Evolutionary conservation across 2,797 vertebrate genomes (phyloP).

Genomic region (Florisuga fusca): DNA sequence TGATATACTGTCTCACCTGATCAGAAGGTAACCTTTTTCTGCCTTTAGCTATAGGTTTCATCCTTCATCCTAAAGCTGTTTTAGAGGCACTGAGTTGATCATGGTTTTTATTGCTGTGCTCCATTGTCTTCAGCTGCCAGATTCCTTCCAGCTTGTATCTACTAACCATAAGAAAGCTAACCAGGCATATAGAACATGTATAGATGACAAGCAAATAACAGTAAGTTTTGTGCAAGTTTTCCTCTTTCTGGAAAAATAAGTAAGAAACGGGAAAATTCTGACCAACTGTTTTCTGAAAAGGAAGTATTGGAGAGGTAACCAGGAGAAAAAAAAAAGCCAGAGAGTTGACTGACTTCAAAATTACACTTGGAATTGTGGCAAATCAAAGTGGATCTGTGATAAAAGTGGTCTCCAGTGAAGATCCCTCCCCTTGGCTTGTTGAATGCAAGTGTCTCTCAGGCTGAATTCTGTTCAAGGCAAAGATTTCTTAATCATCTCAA

Average conservation of each 20-base stretch:
- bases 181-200: not conserved
- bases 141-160: conserved; percentile 9
- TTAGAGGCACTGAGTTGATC: not conserved
- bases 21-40: conserved; percentile 43
- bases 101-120: conserved; percentile 12
- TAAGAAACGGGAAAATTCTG: conserved; percentile 21
- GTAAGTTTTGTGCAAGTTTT: not conserved
- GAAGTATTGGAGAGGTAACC: not conserved
- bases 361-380: conserved; percentile 18
- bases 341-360: conserved; percentile 24
- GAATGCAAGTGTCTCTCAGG: not conserved
- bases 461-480: not conserved
- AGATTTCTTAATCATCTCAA: not conserved
- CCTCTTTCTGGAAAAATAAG: conserved; percentile 29
- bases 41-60: conserved; percentile 46
- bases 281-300: not conserved
- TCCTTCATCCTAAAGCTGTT: conserved; percentile 50
- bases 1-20: conserved; percentile 40
- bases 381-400: conserved; percentile 1
- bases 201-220: not conserved
- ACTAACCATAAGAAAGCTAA: not conserved
- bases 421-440: not conserved
- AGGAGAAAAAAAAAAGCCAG: not conserved
- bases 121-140: conserved; percentile 19
- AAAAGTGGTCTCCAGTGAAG: not conserved